These are phyloP conservation scores for Marcusenius ussheri DNA, from an alignment of 2,113 vertebrate species.

Conservation along the genomic window DNA sequence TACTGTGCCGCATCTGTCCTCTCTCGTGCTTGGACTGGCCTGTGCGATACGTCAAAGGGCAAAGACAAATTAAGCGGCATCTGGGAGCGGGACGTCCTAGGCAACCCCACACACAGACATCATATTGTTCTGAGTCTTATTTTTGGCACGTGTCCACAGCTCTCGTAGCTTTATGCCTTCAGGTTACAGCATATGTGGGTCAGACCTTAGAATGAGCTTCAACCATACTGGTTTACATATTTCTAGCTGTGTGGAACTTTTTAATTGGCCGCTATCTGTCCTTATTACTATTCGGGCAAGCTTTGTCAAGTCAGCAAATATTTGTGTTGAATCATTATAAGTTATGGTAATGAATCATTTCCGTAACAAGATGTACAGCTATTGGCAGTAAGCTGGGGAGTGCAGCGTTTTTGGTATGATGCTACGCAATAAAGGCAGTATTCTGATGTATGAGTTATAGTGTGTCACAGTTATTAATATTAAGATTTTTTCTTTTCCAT, in stretches of 20 bases:
- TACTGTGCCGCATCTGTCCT: slow-evolving; percentile 10
- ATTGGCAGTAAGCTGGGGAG: not conserved
- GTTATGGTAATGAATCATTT: not conserved
- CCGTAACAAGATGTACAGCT: not conserved
- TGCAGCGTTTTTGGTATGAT: not conserved
- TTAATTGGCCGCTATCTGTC: not conserved
- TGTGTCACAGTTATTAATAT: not conserved
- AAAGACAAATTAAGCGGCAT: slow-evolving; percentile 41
- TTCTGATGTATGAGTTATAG: not conserved
- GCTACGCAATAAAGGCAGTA: not conserved
- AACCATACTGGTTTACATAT: not conserved
- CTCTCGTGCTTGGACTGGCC: slow-evolving; percentile 7
- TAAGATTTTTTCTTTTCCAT: not conserved
- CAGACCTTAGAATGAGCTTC: not conserved
- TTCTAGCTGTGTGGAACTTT: not conserved
- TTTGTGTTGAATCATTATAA: not conserved
- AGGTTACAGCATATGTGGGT: slow-evolving; percentile 42
- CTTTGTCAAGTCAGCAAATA: not conserved
- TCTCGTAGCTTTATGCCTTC: slow-evolving; percentile 41
- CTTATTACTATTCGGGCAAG: not conserved
- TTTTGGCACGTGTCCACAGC: slow-evolving; percentile 50
- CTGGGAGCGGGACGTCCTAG: slow-evolving; percentile 39
- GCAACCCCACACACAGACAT: slow-evolving; percentile 44
- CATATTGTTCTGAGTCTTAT: slow-evolving; percentile 52
- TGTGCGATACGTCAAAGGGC: slow-evolving; percentile 30